Evolutionary conservation across 1,140 invertebrate species (phyloP).

Genomic region (Heliothis subflexa): DNA sequence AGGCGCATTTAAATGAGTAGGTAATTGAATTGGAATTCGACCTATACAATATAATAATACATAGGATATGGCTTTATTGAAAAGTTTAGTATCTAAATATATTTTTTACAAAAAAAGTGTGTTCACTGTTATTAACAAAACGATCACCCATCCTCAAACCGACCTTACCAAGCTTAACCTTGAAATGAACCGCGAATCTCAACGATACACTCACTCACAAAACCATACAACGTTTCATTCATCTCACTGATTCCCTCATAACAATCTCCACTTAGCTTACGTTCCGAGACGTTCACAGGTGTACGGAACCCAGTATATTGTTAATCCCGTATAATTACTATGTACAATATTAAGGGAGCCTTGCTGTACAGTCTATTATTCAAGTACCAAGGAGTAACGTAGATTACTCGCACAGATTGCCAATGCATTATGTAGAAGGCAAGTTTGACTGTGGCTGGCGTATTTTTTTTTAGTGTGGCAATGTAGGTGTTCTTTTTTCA

Average conservation of each 20-base stretch:
- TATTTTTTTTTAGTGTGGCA: not conserved
- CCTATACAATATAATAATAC: too few relatives aligned
- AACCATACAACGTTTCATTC: slow-evolving; percentile 2
- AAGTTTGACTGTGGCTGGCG: slow-evolving; percentile 1
- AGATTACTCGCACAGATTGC: slow-evolving; percentile 43
- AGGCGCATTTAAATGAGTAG: too few relatives aligned
- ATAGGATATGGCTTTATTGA: too few relatives aligned
- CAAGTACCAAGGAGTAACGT: slow-evolving; percentile 5
- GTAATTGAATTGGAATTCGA: too few relatives aligned
- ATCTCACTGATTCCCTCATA: not conserved
- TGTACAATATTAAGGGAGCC: slow-evolving; percentile 41
- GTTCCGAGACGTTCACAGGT: slow-evolving; percentile 37
- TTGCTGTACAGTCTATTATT: slow-evolving; percentile 35
- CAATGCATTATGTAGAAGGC: slow-evolving; percentile 39
- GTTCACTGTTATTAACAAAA: too few relatives aligned
- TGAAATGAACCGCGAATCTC: too few relatives aligned
- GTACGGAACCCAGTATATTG: slow-evolving; percentile 1
- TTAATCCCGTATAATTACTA: slow-evolving; percentile 46
- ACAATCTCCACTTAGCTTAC: slow-evolving; percentile 35
- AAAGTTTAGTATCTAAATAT: too few relatives aligned
- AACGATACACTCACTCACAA: too few relatives aligned
- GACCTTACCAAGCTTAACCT: too few relatives aligned
- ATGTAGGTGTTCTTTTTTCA: too few relatives aligned
- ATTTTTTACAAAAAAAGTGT: too few relatives aligned
- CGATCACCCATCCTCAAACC: too few relatives aligned